These are phyloP conservation scores for Apamea monoglypha DNA, from an alignment of 2,888 invertebrate genomes.

Conservation along the genomic window DNA sequence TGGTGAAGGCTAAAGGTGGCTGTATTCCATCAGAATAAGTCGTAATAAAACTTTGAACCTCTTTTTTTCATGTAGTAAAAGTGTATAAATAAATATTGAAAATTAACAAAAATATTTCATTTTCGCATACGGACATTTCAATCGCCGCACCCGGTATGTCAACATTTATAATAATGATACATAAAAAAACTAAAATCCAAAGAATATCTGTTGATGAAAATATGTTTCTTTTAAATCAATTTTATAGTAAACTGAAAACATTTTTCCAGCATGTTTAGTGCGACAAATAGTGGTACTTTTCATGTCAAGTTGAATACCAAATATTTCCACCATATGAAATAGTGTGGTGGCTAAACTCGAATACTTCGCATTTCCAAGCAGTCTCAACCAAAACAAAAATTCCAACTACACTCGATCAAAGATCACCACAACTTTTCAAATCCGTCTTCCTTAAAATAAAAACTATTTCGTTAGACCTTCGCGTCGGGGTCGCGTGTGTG, in stretches of 20 bases:
- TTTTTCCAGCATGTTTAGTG: not conserved
- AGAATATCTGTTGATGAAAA: not conserved
- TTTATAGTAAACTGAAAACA: not conserved
- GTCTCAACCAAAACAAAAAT: conserved; percentile 11
- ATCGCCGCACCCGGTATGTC: no score
- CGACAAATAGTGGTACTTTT: no score
- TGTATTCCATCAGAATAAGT: no score
- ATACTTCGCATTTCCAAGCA: not conserved
- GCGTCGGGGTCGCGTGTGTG: conserved; percentile 32
- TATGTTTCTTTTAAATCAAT: not conserved
- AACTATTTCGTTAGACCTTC: conserved; percentile 17
- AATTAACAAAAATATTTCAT: no score
- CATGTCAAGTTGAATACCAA: not conserved
- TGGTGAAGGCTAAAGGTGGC: no score
- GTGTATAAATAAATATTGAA: no score
- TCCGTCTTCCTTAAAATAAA: conserved; percentile 32
- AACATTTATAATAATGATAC: not conserved
- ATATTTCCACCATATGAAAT: not conserved
- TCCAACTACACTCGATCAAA: conserved; percentile 35
- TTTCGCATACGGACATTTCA: no score
- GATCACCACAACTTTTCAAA: conserved; percentile 28
- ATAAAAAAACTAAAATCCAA: not conserved
- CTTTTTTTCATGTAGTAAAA: no score
- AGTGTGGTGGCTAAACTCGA: not conserved
- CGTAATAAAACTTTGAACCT: no score